Percentiles rank a stretch among this genome's conserved stretches.
Evolutionary conservation across 2,888 invertebrate genomes (phyloP).

Genomic region (Aleiodes leptofemur): DNA sequence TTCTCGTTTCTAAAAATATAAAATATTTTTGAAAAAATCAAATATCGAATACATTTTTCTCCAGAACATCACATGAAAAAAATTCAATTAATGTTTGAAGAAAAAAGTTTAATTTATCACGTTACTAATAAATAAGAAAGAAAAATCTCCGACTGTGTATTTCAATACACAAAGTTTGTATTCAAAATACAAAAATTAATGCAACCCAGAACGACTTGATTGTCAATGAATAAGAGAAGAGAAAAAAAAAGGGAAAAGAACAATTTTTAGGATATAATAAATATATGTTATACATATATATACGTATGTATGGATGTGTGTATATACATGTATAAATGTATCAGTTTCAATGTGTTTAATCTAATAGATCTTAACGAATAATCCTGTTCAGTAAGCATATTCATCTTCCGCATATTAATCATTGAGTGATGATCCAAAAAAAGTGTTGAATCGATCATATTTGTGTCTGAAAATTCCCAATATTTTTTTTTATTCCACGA

Average conservation of each 20-base stretch:
- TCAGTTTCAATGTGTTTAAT: constrained; percentile 52
- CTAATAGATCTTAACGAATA: constrained; percentile 53
- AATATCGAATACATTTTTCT: neutral
- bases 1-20: neutral
- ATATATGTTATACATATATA: constrained; percentile 54
- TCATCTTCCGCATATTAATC: constrained; percentile 22
- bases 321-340: constrained; percentile 64
- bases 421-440: neutral
- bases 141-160: constrained; percentile 4
- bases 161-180: neutral
- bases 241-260: constrained; percentile 9
- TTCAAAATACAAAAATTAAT: constrained; percentile 19
- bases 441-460: too few species aligned
- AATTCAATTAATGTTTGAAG: neutral
- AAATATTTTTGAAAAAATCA: neutral
- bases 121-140: constrained; percentile 15
- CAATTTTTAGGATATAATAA: constrained; percentile 42
- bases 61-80: neutral
- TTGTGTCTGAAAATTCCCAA: too few species aligned
- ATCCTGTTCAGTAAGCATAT: constrained; percentile 24
- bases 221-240: neutral
- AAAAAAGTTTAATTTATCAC: constrained; percentile 21
- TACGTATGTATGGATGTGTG: constrained; percentile 57
- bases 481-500: too few species aligned
- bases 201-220: neutral